Evolutionary conservation across 1,140 invertebrate species (phyloP), one percentile per base, ranked within the genome.

Genomic region (Ooceraea biroi): DNA sequence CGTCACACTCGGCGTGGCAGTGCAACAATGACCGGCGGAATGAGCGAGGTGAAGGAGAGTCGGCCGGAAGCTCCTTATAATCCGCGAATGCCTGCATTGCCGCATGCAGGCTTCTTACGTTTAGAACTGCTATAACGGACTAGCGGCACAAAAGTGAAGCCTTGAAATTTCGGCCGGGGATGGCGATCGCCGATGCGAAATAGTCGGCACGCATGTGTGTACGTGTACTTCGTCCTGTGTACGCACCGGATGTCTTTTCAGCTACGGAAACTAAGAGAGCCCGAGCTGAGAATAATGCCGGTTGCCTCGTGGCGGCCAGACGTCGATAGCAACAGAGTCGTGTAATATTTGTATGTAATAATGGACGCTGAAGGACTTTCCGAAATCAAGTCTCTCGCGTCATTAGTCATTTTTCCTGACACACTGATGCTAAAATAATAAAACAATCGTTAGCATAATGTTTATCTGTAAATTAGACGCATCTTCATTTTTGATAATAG

Each of bases 31-130:
- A 92, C 89, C 91, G 89, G 82, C 83, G 83, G 86, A 87, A 90
- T 87, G 87, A 89, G 85, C 83, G 88, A 68, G 74, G 83, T 82
- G 84, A 89, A 90, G 85, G 87, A 80, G 76, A 89, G 69, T 66
- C 85, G 83, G 89, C 91, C 91, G 91, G 91, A 92, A 92, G 91
- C 88, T 86, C 87, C 88, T 91, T 91, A 91, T 92, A 92, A 92
- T 92, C 89, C 89, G 90, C 89, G 88, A 89, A 91, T 91, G 88
- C 85, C 90, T 87, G 76, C 83, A 84, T 90, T 86, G 88, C 86
- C 71, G 71, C 57, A 63, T 72, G 55, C 58, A 19, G 69, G 17
- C 82, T 65, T 41, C 36, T 46, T 41, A 58, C 58, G 80, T 78
- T 57, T 58, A 65, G 25, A 78, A 52, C 44, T 19, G 30, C 22